Evolutionary conservation across 1,140 invertebrate genomes (phyloP).

Genomic region (Drosophila fuyamai): DNA sequence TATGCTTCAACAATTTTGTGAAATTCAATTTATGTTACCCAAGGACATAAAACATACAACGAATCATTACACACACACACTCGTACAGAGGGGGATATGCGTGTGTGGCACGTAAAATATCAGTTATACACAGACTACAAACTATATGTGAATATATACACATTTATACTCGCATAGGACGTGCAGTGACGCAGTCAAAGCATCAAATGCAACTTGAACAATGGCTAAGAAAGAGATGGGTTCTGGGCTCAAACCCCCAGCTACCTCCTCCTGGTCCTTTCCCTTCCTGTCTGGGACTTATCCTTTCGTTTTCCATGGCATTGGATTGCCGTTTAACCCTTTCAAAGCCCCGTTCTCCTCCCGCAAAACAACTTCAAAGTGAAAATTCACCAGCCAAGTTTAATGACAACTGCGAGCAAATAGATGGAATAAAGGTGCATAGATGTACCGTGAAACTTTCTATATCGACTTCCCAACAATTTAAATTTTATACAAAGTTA

Average conservation of each 20-base stretch:
- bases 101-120: constrained; percentile 74
- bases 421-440: constrained; percentile 43
- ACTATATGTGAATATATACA: constrained; percentile 34
- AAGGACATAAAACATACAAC: constrained; percentile 82
- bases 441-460: background rate
- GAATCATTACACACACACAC: constrained; percentile 75
- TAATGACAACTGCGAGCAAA: constrained; percentile 71
- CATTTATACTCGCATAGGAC: constrained; percentile 43
- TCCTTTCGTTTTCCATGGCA: constrained; percentile 77
- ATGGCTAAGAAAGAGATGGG: constrained; percentile 40
- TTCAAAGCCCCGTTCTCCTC: background rate
- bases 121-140: constrained; percentile 65
- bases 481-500: too few relatives aligned
- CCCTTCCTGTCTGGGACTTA: constrained; percentile 59
- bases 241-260: background rate
- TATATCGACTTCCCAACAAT: background rate
- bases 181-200: constrained; percentile 79
- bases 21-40: constrained; percentile 83
- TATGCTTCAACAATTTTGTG: constrained; percentile 83
- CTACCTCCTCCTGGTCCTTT: constrained; percentile 12
- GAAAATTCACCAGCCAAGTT: constrained; percentile 66
- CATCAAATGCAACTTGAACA: constrained; percentile 72
- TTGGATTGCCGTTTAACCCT: constrained; percentile 42
- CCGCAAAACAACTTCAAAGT: constrained; percentile 71
- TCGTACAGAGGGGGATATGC: constrained; percentile 17